phyloP scores from a whole-genome alignment of 2,888 invertebrate species.

The Blera fallax region DNA sequence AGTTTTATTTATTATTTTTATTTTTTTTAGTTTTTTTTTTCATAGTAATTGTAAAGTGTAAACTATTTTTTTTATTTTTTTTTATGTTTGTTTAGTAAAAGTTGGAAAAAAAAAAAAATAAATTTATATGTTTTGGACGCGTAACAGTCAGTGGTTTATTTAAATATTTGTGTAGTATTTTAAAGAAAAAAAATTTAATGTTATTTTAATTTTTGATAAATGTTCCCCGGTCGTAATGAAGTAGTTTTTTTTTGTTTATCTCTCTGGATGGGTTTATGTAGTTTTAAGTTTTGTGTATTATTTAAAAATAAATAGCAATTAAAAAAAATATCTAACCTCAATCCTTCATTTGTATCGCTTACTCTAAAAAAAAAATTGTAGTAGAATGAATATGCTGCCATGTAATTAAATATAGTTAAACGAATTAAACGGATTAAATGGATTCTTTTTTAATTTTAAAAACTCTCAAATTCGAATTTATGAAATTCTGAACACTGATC shows the following conservation, averaged over 20 bases:
- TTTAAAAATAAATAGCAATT: background rate
- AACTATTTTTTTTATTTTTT: conserved; percentile 1
- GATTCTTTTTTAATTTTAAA: background rate
- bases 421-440: background rate
- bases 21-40: conserved; percentile 18
- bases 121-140: conserved; percentile 40
- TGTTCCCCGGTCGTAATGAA: conserved; percentile 11
- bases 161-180: background rate
- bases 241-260: too few relatives aligned
- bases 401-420: conserved; percentile 1
- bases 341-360: background rate
- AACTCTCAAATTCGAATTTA: conserved; percentile 55
- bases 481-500: conserved; percentile 69
- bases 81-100: background rate
- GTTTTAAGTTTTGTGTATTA: background rate
- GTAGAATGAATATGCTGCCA: conserved; percentile 21
- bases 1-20: conserved; percentile 37
- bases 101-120: background rate
- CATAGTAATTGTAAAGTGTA: conserved; percentile 11
- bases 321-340: background rate
- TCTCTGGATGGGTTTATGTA: background rate
- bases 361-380: conserved; percentile 6
- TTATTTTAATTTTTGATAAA: background rate
- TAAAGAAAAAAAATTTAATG: background rate
- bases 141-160: conserved; percentile 16